Base-by-base conservation (phyloP, 2,888 invertebrate genomes). In the Patella caerulea region DNA sequence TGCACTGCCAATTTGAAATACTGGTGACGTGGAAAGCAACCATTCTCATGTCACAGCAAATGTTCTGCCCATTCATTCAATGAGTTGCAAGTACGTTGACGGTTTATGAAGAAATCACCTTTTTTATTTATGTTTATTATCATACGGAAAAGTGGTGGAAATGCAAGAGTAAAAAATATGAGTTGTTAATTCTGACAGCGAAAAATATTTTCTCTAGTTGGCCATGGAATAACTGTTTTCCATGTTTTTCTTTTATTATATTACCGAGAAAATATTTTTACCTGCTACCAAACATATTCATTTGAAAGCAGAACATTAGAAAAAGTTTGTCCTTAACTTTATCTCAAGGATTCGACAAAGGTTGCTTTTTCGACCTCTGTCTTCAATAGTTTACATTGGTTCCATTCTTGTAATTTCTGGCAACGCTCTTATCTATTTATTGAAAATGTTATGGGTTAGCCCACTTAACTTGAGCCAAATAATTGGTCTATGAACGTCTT, bases 1-100 rank as follows among this genome's bases (percentile, higher is more conserved):
- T 79, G 83, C 5, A 78, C 82, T 53, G 83, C 69, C 73, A 83
- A 82, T 73, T 84, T 83, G 71, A 83, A 83, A 55, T 80, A 83
- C 17, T 75, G 77, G 24, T 84, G 81, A 24, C 55, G 24, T 24
- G 81, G 78, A 83, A 83, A 83, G 2, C 79, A 15, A n/a, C 74
- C 78, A 76, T 79, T 76, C 52, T 79, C 52, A 56, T 72, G 76
- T 78, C 81, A 79, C 19, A 76, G 52, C 15, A 81, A 65, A 74
- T 79, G 72, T 14, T 72, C 72, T 29, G 72, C 72, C 73, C 73
- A 73, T 1, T 52, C 73, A 17, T 2, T 54, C 56, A 53, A 54
- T n/a, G 73, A 54, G 19, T 14, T 54, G 54, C 73, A 54, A 11
- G 73, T 73, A n/a, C 54, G 55, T 45, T 14, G 53, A 15, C 73